phyloP scores from a whole-genome alignment of 2,797 vertebrate species.

The Morelia viridis region DNA sequence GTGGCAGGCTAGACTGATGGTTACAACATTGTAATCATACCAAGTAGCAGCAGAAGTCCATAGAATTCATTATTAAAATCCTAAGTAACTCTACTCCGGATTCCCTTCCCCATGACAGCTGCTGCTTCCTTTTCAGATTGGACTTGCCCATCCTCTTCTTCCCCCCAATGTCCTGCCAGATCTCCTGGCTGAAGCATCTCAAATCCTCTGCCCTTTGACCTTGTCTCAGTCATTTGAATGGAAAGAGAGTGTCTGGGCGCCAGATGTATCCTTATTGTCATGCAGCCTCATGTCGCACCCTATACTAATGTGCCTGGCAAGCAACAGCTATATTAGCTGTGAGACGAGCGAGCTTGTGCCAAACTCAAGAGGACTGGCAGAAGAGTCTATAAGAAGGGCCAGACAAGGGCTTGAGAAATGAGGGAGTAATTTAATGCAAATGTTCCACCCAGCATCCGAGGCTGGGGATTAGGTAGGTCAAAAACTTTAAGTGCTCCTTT shows the following conservation, averaged over 20 bases:
- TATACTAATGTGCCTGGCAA: constrained; percentile 69
- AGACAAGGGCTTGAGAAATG: constrained; percentile 66
- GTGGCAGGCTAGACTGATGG: accelerated
- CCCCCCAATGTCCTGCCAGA: constrained; percentile 33
- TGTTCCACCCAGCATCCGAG: constrained; percentile 70
- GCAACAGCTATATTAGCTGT: constrained; percentile 68
- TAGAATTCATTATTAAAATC: accelerated
- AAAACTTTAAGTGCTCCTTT: constrained; percentile 68
- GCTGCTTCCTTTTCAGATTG: not conserved
- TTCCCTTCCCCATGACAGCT: no score
- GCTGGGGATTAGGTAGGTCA: constrained; percentile 74
- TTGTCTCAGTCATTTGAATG: constrained; percentile 55
- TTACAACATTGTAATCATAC: accelerated
- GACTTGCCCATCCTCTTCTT: constrained; percentile 12
- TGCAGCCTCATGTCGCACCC: constrained; percentile 58
- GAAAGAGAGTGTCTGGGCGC: constrained; percentile 56
- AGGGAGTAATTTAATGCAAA: constrained; percentile 80
- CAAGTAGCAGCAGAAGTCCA: not conserved
- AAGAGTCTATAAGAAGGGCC: constrained; percentile 63
- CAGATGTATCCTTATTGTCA: constrained; percentile 56
- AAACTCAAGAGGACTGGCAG: constrained; percentile 71
- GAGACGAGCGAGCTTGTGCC: constrained; percentile 69
- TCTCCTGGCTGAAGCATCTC: constrained; percentile 12
- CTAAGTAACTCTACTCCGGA: not conserved
- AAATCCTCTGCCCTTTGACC: constrained; percentile 3